Base-by-base conservation (phyloP, 2,888 invertebrate genomes). In the Drosophila rubida region DNA sequence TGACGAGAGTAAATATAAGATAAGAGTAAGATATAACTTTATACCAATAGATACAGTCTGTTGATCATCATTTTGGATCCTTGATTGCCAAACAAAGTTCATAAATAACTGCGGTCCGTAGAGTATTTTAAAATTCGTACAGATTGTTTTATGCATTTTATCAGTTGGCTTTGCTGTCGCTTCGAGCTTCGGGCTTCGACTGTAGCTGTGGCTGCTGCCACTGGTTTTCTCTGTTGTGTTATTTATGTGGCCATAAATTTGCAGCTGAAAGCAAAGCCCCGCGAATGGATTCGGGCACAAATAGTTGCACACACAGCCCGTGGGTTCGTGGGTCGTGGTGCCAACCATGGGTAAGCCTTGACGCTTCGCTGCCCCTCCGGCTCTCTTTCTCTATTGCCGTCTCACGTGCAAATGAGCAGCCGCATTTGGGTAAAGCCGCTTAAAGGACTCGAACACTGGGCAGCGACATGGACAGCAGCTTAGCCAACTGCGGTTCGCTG, bases 181-280 rank as follows among this genome's bases (percentile, higher is more conserved):
- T 58, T 5, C 41, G 54, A 30, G 25, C 25, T 25, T 25, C 23
- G 11, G 11, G 42, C 53, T 44, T 30, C 14, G 8, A 35, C 35
- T 35, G 49, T 22, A n/a, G 23, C 57, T 62, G 55, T 27, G 50
- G 39, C 55, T 63, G 30, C 61, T 80, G 81, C 85, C 82, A 82
- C 80, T 80, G 80, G 83, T 80, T 85, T 80, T 78, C 67, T 65
- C 83, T 69, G 78, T 80, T 80, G 66, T 68, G 82, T 82, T 86
- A 82, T 82, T 82, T 82, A 82, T 82, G 83, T 78, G 82, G 77
- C 50, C 80, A 86, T 83, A 83, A 83, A 83, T 83, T 83, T 76
- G 77, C 79, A 86, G 86, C 82, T 86, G 82, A 86, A 83, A 83
- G 82, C 86, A 82, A 85, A 82, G 80, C 75, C 69, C 64, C 64